Conservation (phyloP, 2,113 vertebrate genomes). For the Taxidea taxus region DNA sequence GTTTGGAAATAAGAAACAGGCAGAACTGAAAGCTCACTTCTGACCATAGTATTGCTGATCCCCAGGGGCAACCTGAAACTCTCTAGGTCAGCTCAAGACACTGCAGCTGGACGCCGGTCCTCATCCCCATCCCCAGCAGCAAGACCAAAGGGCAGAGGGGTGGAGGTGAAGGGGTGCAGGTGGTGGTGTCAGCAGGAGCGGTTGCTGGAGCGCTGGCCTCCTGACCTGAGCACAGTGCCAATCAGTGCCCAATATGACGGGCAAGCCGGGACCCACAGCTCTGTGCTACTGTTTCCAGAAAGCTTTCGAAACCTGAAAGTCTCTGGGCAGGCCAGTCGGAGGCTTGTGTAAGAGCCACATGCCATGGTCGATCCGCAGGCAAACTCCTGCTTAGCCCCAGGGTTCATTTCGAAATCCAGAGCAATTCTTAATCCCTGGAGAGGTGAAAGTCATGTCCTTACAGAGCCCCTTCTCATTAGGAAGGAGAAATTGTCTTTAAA, state of each 20-base stretch:
- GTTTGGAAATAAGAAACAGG: not conserved
- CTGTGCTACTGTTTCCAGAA: not conserved
- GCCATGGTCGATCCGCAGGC: not conserved
- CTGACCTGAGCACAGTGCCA: not conserved
- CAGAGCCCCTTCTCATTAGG: not conserved
- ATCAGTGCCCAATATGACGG: not conserved
- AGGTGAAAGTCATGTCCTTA: not conserved
- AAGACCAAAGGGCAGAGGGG: not conserved
- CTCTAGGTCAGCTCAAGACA: not conserved
- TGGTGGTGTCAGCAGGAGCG: rapidly evolving
- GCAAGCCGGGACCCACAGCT: not conserved
- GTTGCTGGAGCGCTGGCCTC: not conserved
- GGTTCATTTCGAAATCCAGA: not conserved
- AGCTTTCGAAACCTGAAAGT: not conserved
- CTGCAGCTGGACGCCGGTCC: not conserved
- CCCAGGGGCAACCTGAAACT: too few species aligned
- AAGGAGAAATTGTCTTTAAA: not conserved
- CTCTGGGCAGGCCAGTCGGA: not conserved
- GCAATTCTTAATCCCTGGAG: not conserved
- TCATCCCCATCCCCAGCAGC: too few species aligned
- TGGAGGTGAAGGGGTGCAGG: not conserved
- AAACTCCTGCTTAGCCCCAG: not conserved
- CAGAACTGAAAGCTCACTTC: not conserved
- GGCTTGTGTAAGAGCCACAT: not conserved
- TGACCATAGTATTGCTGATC: not conserved